Evolutionary conservation across 2,888 invertebrate genomes (phyloP), one percentile per base, ranked within the genome.

Genomic region (Agriopis leucophaearia): DNA sequence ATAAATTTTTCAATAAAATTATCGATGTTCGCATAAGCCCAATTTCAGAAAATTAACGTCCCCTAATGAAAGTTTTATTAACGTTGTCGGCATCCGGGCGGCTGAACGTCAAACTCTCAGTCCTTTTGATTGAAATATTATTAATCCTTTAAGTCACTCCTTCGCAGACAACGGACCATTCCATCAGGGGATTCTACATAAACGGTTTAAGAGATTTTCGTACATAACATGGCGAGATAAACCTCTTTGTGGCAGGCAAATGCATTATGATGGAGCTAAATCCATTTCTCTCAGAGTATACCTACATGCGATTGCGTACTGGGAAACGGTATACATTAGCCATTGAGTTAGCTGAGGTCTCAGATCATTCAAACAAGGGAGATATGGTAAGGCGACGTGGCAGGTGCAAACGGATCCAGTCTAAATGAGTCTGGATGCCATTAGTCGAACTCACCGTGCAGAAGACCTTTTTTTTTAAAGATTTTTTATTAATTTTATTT

Each of bases 61-160:
- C 64, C 59, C 55, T 74, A 66, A 71, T 69, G 67, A 65, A 73
- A 73, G 64, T 71, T 73, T 69, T 66, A 68, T 71, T 44, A 70
- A 72, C 57, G 65, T 67, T 69, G 50, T 58, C 40, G 42, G 45
- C 48, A 51, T 60, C 47, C 58, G 56, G 59, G 52, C 56, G 58
- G 64, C 59, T 58, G 52, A 64, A 63, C 66, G 44, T 64, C 65
- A 68, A 72, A 66, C 68, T 60, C 59, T 16, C 47, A 66, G 67
- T 63, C 62, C 38, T 52, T 57, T 75, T 73, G 59, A 74, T 73
- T 75, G 69, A 68, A 73, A 72, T 72, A 66, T 73, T 73, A 66
- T 68, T 68, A 70, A 71, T 73, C 68, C 64, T 45, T 66, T 68
- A 73, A 64, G 64, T 63, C 55, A 58, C 42, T 64, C 69, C 60